Evolutionary conservation across 2,797 vertebrate genomes (phyloP).

Genomic region (Neosilurus hyrtlii): DNA sequence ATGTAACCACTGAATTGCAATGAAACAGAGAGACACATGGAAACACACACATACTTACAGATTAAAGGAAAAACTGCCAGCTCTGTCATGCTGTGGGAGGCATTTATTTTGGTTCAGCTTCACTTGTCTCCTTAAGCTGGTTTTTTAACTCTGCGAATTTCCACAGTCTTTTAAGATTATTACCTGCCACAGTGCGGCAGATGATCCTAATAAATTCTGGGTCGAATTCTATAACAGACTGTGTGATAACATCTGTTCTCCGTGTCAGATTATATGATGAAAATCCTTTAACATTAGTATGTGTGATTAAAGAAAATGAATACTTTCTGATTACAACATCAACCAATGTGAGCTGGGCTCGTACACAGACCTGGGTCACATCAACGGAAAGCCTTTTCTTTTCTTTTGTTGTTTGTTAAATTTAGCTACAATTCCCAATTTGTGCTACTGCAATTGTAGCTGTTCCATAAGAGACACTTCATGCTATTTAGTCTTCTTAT

Average conservation of each 20-base stretch:
- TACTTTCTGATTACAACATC: conserved; percentile 4
- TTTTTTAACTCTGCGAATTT: background rate
- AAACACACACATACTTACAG: background rate
- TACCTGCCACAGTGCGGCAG: conserved; percentile 5
- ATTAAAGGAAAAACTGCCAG: background rate
- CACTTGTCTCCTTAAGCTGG: conserved; percentile 15
- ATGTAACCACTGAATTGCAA: background rate
- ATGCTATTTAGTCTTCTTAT: background rate
- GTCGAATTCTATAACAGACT: background rate
- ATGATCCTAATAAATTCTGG: conserved; percentile 16
- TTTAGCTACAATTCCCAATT: background rate
- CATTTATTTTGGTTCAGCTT: conserved; percentile 16
- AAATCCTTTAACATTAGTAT: background rate
- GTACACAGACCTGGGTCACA: background rate
- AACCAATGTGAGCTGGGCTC: background rate
- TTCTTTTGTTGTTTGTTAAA: background rate
- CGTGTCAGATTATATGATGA: conserved; percentile 17
- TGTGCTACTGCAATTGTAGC: background rate
- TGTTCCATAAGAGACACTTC: background rate
- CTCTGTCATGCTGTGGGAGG: background rate
- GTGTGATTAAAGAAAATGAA: background rate
- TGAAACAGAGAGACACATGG: background rate
- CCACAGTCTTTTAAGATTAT: conserved; percentile 9
- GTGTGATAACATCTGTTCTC: background rate
- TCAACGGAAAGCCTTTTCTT: background rate